Base-by-base conservation (phyloP, 2,113 vertebrate species). In the Puntigrus tetrazona region DNA sequence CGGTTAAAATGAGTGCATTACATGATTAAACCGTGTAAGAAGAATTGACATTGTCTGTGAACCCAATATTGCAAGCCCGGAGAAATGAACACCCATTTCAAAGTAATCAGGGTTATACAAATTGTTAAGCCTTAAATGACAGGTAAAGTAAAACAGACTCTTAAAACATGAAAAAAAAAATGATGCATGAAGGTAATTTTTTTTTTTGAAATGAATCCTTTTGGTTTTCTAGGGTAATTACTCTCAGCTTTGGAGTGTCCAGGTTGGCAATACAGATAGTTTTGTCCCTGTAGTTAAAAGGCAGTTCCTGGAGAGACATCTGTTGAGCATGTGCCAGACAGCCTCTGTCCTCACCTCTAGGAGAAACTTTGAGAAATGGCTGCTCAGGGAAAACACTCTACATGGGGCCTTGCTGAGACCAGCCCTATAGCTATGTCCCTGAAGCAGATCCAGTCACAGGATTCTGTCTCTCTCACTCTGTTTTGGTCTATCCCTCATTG, bases 341-440 rank as follows among this genome's bases (percentile, higher is more conserved):
- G 77, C 86, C 87, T 92, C 92, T 92, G 90, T 93, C 92, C 89
- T 86, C 92, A 86, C 92, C 83, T 91, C 84, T 5, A 47, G 7
- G 57, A 69, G 84, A 85, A 84, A 65, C 59, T 31, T 59, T 76
- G 84, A 88, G 85, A 34, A 36, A 76, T 81, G 73, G 1, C 27
- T 74, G n/a, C 4, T 80, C 84, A 80, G 85, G 84, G 72, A 74
- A 83, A 86, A 85, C 87, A 86, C 85, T 89, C 87, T 69, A 59
- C 55, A 50, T 41, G 10, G 11, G 18, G 57, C 57, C 57, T 81
- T 72, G 20, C 50, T 43, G 25, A 50, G 20, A 59, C 67, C 38
- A 5, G 20, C 34, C 70, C 61, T 41, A 63, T 81, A 14, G 34
- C 80, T n/a, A n/a, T 34, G 52, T 78, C 16, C 25, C 61, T 83